Evolutionary conservation across 2,113 vertebrate genomes (phyloP).

Genomic region (Diadophis punctatus): DNA sequence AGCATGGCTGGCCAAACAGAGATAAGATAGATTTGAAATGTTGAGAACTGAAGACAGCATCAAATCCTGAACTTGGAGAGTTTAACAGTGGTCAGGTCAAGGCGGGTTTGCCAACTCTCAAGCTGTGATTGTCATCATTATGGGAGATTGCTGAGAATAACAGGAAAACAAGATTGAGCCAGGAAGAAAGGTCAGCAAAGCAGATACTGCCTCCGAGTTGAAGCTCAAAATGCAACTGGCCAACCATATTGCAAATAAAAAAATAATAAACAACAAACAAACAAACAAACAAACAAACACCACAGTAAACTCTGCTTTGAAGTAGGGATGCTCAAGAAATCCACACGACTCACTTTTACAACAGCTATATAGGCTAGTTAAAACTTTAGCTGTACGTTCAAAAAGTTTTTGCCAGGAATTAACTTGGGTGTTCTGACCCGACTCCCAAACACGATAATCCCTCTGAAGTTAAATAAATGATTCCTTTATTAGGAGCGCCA

Average conservation of each 20-base stretch:
- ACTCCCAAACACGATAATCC: too few species aligned
- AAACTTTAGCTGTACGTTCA: not conserved
- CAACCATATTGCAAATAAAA: not conserved
- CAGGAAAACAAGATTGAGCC: not conserved
- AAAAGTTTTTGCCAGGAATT: not conserved
- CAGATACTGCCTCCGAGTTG: not conserved
- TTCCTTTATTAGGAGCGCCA: too few species aligned
- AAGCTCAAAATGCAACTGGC: not conserved
- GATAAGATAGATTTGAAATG: constrained; percentile 10
- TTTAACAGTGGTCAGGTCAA: not conserved
- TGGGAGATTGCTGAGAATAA: not conserved
- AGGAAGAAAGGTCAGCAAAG: not conserved
- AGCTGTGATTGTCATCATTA: not conserved
- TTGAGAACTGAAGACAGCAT: not conserved
- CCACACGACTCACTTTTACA: not conserved
- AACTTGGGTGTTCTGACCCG: not conserved
- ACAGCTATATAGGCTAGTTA: not conserved
- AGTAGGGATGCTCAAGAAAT: not conserved
- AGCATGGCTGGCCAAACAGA: constrained; percentile 30
- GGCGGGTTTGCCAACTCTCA: not conserved
- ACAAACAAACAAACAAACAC: too few species aligned
- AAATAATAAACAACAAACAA: not conserved
- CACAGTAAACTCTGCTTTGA: not conserved
- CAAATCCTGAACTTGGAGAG: not conserved
- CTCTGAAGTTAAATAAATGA: too few species aligned